Percentiles rank a stretch among this genome's conserved stretches.
Conservation (phyloP, 2,113 vertebrate genomes). For the Hippocampus mohnikei region DNA sequence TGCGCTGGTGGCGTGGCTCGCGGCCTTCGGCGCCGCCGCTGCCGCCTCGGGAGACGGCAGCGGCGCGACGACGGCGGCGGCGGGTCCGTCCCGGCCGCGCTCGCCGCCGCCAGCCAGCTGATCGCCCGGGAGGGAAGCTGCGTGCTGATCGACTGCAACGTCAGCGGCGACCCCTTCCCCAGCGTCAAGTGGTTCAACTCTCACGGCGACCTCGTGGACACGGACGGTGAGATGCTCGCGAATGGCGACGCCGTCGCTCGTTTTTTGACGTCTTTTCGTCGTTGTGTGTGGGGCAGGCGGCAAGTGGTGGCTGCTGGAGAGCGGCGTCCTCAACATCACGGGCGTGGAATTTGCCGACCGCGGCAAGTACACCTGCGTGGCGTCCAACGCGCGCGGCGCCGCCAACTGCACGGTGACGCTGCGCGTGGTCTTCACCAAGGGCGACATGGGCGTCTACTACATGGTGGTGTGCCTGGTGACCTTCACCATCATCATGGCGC, state of each 20-base stretch:
- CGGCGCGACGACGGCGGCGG: slow-evolving; percentile 44
- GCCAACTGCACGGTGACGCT: slow-evolving; percentile 91
- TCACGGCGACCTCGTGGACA: slow-evolving; percentile 77
- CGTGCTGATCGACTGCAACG: slow-evolving; percentile 89
- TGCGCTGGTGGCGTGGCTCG: slow-evolving; percentile 41
- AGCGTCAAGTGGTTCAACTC: slow-evolving; percentile 91
- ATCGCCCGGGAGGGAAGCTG: slow-evolving; percentile 91
- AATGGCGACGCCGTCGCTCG: too few relatives aligned
- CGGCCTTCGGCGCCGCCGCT: slow-evolving; percentile 41
- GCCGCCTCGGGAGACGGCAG: slow-evolving; percentile 67
- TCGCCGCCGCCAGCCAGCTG: slow-evolving; percentile 80
- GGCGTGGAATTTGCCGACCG: slow-evolving; percentile 88
- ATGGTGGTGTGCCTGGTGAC: slow-evolving; percentile 97
- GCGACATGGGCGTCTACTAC: slow-evolving; percentile 98
- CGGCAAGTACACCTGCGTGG: slow-evolving; percentile 92
- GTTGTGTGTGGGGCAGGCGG: slow-evolving; percentile 58
- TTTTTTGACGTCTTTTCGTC: too few relatives aligned
- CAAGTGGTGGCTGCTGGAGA: slow-evolving; percentile 85
- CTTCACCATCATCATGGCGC: slow-evolving; percentile 92
- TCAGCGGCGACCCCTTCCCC: slow-evolving; percentile 83
- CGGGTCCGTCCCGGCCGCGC: slow-evolving; percentile 75
- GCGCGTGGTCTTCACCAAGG: slow-evolving; percentile 87
- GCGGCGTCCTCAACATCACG: slow-evolving; percentile 88
- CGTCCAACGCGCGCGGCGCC: slow-evolving; percentile 79
- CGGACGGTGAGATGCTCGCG: slow-evolving; percentile 59